A percentile compares a stretch with the other conserved stretches of the same genome.
Evolutionary conservation across 2,888 invertebrate species (phyloP).

Genomic region (Elaeidobius kamerunicus): DNA sequence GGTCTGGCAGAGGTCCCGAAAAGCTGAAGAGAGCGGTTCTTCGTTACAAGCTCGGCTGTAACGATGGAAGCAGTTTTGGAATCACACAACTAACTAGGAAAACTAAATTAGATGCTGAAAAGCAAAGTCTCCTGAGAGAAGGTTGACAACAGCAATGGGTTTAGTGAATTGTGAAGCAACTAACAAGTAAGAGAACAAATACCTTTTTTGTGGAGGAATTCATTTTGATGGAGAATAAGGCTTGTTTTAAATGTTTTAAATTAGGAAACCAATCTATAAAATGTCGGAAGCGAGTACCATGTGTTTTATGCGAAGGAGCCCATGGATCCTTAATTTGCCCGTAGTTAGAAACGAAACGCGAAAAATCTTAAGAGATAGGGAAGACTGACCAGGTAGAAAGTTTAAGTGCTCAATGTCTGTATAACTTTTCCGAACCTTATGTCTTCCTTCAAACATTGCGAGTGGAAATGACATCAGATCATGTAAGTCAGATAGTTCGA

Average conservation of each 20-base stretch:
- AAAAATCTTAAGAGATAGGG: too few species aligned
- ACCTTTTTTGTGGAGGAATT: constrained; percentile 26
- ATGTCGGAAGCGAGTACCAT: constrained; percentile 32
- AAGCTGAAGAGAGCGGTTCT: constrained; percentile 1
- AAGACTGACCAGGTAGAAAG: not conserved
- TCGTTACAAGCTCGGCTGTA: not conserved
- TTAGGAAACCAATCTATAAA: constrained; percentile 30
- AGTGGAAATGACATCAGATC: not conserved
- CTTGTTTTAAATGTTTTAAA: constrained; percentile 36
- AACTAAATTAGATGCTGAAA: not conserved
- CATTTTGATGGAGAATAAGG: constrained; percentile 26
- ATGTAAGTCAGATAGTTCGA: constrained; percentile 12
- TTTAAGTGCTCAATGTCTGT: not conserved
- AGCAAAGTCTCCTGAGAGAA: not conserved
- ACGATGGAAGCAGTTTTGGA: constrained; percentile 28
- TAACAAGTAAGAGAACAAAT: constrained; percentile 2
- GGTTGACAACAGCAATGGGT: constrained; percentile 19
- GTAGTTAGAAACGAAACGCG: constrained; percentile 12
- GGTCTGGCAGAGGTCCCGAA: constrained; percentile 33
- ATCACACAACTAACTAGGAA: constrained; percentile 7
- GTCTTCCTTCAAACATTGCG: not conserved
- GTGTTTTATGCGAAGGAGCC: constrained; percentile 32
- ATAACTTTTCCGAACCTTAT: not conserved
- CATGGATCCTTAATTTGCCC: constrained; percentile 36
- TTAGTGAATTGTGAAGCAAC: constrained; percentile 21